A percentile compares a stretch with the other conserved stretches of the same genome.
phyloP scores from a whole-genome alignment of 1,140 invertebrate species.

The Charaxes varanes region DNA sequence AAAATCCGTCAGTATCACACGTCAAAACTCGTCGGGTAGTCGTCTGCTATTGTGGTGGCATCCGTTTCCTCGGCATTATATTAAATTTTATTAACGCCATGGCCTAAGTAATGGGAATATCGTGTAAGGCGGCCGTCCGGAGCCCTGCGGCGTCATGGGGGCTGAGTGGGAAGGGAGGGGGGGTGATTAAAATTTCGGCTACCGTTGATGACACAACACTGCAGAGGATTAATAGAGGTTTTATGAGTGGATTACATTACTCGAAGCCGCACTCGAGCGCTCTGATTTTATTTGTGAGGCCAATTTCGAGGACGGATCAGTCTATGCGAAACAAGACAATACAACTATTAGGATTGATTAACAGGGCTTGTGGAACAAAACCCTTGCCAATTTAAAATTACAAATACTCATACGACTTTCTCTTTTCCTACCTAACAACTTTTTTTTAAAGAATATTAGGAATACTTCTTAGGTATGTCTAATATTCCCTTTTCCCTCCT shows the following conservation, averaged over 20 bases:
- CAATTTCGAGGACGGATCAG: slow-evolving; percentile 4
- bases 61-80: slow-evolving; percentile 68
- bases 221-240: slow-evolving; percentile 65
- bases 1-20: slow-evolving; percentile 8
- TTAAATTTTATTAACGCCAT: slow-evolving; percentile 75
- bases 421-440: too few relatives aligned
- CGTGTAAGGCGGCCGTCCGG: slow-evolving; percentile 70
- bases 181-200: slow-evolving; percentile 71
- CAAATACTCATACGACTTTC: too few relatives aligned
- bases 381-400: too few relatives aligned
- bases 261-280: slow-evolving; percentile 39
- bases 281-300: slow-evolving; percentile 43
- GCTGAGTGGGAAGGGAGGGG: slow-evolving; percentile 25
- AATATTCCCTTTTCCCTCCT: too few relatives aligned
- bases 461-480: too few relatives aligned
- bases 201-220: slow-evolving; percentile 68
- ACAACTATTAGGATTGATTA: too few relatives aligned
- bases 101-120: slow-evolving; percentile 75
- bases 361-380: too few relatives aligned
- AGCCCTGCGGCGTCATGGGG: slow-evolving; percentile 42
- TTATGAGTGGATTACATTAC: slow-evolving; percentile 71
- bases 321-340: not conserved
- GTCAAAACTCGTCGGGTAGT: slow-evolving; percentile 29
- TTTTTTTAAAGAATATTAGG: too few relatives aligned
- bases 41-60: slow-evolving; percentile 48